These are phyloP conservation scores for Champsocephalus esox DNA, from an alignment of 2,797 vertebrate species.

Conservation along the genomic window DNA sequence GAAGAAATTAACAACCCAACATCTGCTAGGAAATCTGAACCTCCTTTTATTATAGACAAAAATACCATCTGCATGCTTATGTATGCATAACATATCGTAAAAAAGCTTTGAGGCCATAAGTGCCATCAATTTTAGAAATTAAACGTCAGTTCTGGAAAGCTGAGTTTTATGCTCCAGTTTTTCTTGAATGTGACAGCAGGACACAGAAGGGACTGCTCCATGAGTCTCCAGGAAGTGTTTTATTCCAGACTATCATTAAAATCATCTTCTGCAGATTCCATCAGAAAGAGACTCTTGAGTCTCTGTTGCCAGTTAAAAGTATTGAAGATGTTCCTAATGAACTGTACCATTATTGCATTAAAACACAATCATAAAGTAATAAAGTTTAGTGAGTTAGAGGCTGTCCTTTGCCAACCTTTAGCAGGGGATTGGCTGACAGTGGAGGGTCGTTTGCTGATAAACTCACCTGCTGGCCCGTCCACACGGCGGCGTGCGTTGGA, in stretches of 20 bases:
- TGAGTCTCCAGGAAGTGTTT: background rate
- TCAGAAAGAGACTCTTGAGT: background rate
- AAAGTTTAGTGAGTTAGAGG: background rate
- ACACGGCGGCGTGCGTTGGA: too few species aligned
- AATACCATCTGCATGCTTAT: constrained; percentile 23
- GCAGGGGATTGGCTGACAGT: background rate
- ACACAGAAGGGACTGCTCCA: background rate
- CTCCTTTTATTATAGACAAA: constrained; percentile 30
- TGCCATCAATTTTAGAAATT: background rate
- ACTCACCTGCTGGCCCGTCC: background rate
- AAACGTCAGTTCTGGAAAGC: background rate
- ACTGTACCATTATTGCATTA: background rate
- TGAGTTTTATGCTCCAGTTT: background rate
- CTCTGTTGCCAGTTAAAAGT: background rate
- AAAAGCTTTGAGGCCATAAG: background rate
- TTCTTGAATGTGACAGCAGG: constrained; percentile 3
- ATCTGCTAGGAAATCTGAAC: constrained; percentile 43
- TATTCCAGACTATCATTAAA: constrained; percentile 16
- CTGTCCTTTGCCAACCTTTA: background rate
- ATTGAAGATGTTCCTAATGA: background rate
- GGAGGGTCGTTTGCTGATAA: background rate
- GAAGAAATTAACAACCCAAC: constrained; percentile 25
- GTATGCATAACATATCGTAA: background rate
- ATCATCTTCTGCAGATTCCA: background rate
- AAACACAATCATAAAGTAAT: background rate